phyloP scores from a whole-genome alignment of 2,797 vertebrate genomes.

The Aldrovandia affinis region DNA sequence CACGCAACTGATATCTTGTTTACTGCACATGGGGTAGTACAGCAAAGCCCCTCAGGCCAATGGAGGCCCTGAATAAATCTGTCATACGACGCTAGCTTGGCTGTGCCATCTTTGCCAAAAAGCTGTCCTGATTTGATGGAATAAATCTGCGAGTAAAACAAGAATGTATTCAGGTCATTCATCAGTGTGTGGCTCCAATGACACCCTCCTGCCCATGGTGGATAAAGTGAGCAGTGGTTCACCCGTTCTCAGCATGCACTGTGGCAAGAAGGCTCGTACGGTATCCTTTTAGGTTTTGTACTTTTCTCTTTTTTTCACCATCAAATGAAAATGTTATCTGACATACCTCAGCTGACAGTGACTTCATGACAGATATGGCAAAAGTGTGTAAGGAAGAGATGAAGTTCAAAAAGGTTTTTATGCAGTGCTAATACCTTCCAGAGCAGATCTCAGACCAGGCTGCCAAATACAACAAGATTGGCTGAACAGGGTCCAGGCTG shows the following conservation, averaged over 20 bases:
- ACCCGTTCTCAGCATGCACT: neutral
- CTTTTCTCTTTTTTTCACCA: neutral
- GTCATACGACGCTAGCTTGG: neutral
- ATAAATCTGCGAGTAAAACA: neutral
- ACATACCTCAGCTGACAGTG: neutral
- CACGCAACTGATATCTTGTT: conserved; percentile 20
- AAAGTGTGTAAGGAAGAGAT: neutral
- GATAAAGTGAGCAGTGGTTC: neutral
- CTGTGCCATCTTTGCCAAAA: conserved; percentile 10
- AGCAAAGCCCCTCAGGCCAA: neutral
- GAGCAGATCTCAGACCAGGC: neutral
- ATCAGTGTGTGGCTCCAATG: neutral
- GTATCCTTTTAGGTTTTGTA: neutral
- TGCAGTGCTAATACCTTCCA: neutral
- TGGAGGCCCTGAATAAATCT: neutral
- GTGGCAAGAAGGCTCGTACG: neutral
- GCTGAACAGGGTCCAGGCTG: conserved; percentile 26
- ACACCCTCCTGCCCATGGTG: neutral
- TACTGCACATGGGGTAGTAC: conserved; percentile 11
- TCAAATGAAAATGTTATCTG: neutral
- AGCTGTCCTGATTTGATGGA: neutral
- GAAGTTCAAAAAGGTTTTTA: neutral
- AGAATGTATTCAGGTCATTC: neutral
- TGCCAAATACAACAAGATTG: conserved; percentile 36
- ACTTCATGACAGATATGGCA: neutral